Base-by-base conservation (phyloP, 2,888 invertebrate genomes). In the Chaitophorus viminalis region DNA sequence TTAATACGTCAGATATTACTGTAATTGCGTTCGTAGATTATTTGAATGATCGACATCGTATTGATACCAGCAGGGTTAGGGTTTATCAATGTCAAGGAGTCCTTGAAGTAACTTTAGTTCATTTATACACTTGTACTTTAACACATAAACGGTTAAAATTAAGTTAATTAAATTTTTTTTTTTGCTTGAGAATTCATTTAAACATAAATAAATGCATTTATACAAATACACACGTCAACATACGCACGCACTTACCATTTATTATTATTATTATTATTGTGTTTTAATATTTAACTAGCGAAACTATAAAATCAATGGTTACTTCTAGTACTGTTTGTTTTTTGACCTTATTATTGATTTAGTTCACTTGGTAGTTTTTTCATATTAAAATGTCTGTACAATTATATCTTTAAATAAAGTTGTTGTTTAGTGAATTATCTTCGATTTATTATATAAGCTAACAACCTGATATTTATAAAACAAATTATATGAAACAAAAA, bases 11-110 rank as follows among this genome's bases (percentile, higher is more conserved):
- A 31, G 14, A 72, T 72, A 68, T 33, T 21, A 74, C 25, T 75
- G 46, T 46, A 75, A 39, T 39, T 83, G 3, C 83, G 39, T 83
- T 29, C 11, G 65, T 75, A 60, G 18, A 29, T n/a, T 39, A 68
- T 84, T 21, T 5, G 60, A 85, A 85, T 68, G 31, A 18, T 33
- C 36, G 60, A 25, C 60, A 60, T 60, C 54, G 25, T 65, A 86
- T 74, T 87, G 79, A 87, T 79, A 79, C 33, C 79, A 60, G 74
- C 39, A 74, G 79, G 74, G 87, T 81, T 79, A 87, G 81, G 87
- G 79, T 87, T 79, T 87, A 87, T 87, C 87, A 87, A 87, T 87
- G 87, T 87, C 81, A 87, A 87, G 87, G 87, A 65, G 87, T 79
- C 87, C 87, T 87, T 87, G 87, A 65, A 74, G 81, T 87, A 81